A percentile compares a stretch with the other conserved stretches of the same genome.
Conservation (phyloP, 2,113 vertebrate genomes). For the Suncus etruscus region DNA sequence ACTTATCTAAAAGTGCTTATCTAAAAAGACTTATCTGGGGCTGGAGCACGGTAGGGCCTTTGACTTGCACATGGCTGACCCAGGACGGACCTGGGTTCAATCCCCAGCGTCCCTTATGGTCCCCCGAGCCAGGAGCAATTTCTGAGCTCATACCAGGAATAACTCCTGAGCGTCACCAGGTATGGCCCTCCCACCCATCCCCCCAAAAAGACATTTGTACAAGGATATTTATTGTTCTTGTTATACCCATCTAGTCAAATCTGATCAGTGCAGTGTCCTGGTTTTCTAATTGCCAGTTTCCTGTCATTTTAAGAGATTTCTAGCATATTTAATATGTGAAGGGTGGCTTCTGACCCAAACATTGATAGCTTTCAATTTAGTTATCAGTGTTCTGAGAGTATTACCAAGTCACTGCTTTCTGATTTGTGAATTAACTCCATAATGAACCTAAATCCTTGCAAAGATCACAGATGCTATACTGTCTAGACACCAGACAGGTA, state of each 20-base stretch:
- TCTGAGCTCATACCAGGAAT: too few species aligned
- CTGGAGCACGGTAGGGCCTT: too few species aligned
- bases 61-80: too few species aligned
- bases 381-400: conserved; percentile 13
- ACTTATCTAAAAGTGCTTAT: too few species aligned
- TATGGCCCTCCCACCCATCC: neutral
- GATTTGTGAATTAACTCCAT: conserved; percentile 38
- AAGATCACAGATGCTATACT: neutral
- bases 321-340: conserved; percentile 32
- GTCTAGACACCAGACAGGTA: neutral
- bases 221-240: conserved; percentile 27
- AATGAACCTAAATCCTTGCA: conserved; percentile 2
- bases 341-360: neutral
- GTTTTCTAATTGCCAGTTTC: conserved; percentile 39
- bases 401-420: conserved; percentile 40
- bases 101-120: too few species aligned
- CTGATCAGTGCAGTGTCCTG: neutral
- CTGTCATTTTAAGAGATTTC: conserved; percentile 24
- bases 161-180: too few species aligned
- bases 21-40: too few species aligned
- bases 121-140: too few species aligned
- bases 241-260: conserved; percentile 16
- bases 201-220: conserved; percentile 32
- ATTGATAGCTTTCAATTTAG: conserved; percentile 38
- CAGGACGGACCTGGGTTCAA: too few species aligned